A percentile compares a stretch with the other conserved stretches of the same genome.
These are phyloP conservation scores for Macrocentrus cingulum DNA, from an alignment of 1,140 invertebrate genomes.

Conservation along the genomic window DNA sequence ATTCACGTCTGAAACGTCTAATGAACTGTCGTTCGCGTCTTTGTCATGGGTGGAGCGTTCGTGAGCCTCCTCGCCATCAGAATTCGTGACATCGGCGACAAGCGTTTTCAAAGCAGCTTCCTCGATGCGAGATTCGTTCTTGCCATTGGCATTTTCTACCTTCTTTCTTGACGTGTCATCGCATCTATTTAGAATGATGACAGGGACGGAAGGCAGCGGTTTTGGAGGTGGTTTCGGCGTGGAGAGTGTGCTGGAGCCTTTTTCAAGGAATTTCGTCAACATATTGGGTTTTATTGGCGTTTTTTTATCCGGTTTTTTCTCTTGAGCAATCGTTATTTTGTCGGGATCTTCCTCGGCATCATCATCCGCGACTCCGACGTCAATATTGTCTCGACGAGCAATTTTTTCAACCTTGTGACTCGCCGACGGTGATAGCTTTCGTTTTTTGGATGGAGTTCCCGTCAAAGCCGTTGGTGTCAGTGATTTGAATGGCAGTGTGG, in stretches of 20 bases:
- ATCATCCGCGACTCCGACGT: conserved; percentile 10
- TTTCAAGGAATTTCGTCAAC: conserved; percentile 45
- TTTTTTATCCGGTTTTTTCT: conserved; percentile 36
- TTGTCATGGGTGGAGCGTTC: conserved; percentile 20
- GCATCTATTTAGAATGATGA: neutral
- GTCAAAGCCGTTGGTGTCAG: conserved; percentile 35
- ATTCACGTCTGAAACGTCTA: conserved; percentile 13
- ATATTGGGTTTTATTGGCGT: conserved; percentile 32
- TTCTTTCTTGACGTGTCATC: neutral
- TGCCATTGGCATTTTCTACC: neutral
- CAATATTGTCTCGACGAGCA: conserved; percentile 41
- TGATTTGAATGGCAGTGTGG: conserved; percentile 48
- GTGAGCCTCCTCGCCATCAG: neutral
- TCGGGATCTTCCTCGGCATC: conserved; percentile 17
- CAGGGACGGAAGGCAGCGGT: neutral
- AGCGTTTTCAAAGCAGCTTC: too few species aligned
- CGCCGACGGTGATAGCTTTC: conserved; percentile 43
- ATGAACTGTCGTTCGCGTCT: conserved; percentile 1
- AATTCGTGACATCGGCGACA: conserved; percentile 8
- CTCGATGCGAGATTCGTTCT: too few species aligned
- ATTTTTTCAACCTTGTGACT: conserved; percentile 41
- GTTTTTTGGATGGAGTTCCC: conserved; percentile 39
- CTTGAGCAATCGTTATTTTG: conserved; percentile 4
- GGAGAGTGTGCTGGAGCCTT: neutral
- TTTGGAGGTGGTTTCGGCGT: neutral